Base-by-base conservation (phyloP, 2,888 invertebrate genomes). In the Lypha dubia region DNA sequence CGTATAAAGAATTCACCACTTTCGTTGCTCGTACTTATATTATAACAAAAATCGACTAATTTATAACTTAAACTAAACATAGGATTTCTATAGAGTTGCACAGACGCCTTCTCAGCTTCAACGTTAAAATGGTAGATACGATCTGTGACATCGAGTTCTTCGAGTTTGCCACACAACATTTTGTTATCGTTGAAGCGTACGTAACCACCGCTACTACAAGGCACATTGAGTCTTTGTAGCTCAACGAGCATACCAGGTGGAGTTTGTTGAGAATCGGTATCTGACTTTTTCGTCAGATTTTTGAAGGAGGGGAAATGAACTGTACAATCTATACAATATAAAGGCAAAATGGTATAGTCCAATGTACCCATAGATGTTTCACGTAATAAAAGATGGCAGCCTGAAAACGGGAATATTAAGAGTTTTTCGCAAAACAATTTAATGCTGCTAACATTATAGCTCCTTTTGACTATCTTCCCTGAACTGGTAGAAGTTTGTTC, bases 41-140 rank as follows among this genome's bases (percentile, higher is more conserved):
- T 95, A 90, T 95, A 95, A 88, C 96, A 96, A 90, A 94, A 94
- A 92, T 96, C 95, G 81, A 95, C 95, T 88, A 94, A 92, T 89
- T 94, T 94, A 92, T 94, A 95, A 88, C 93, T 93, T 88, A 95
- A 93, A 90, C 94, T 93, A 93, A 95, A 95, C 91, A 94, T 93
- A 79, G 95, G 95, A 90, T 93, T 93, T 84, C 94, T 95, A 88
- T 94, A 94, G 76, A 95, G 91, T 88, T 93, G 94, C 85, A 95
- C 90, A 53, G 93, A 93, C 6, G 93, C 94, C 38, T 88, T 90
- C 75, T 89, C 89, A 84, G 92, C 93, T 13, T 65, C 53, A 85
- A 93, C 93, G 35, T 94, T 93, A 75, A 94, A 94, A 90, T 95
- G 95, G 62, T 95, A 92, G 86, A 93, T 93, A 84, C 95, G 93